Evolutionary conservation across 1,140 invertebrate genomes (phyloP), one percentile per base, ranked within the genome.

Genomic region (Polypedilum vanderplanki): DNA sequence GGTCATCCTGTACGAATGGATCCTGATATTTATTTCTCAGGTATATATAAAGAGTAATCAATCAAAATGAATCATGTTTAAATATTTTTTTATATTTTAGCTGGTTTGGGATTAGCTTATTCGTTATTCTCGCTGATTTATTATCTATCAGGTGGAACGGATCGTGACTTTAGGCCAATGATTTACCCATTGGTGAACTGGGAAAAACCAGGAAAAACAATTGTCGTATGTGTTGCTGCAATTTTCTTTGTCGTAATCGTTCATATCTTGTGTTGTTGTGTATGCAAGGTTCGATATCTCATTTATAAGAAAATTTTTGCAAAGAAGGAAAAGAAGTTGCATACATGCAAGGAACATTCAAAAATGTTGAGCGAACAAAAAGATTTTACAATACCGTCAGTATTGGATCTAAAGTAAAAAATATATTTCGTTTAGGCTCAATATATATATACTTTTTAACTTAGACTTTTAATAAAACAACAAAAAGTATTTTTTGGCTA

Each of bases 101-200:
- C 88, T 1, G 77, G 85, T 5, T 84, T 89, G 76, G 85, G 85
- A 15, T 67, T 85, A 1, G 76, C 81, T 7, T 93, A 91, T 79
- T 78, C 87, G 1, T 77, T 87, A 20, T 92, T 92, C 77, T 88
- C 85, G 8, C 76, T 87, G 9, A 83, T 91, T 64, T 93, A 91
- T 78, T 91, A 87, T 80, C 75, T 81, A 4, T 85, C 85, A 22
- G 91, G 90, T 24, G 91, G 90, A 41, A 85, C 85, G 5, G 85
- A 87, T 77, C 87, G 85, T 81, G 77, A 82, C 67, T 86, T 86
- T 8, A 76, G 83, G 40, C 83, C 83, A 74, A 85, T 84, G 76
- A 89, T 90, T 73, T 90, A 90, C 78, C 84, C 85, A 67, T 83
- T 89, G 41, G 78, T 90, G 18, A 85, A 90, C 77, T 90, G 89